These are phyloP conservation scores for Vespertilio murinus DNA, from an alignment of 2,797 vertebrate genomes.

Conservation along the genomic window DNA sequence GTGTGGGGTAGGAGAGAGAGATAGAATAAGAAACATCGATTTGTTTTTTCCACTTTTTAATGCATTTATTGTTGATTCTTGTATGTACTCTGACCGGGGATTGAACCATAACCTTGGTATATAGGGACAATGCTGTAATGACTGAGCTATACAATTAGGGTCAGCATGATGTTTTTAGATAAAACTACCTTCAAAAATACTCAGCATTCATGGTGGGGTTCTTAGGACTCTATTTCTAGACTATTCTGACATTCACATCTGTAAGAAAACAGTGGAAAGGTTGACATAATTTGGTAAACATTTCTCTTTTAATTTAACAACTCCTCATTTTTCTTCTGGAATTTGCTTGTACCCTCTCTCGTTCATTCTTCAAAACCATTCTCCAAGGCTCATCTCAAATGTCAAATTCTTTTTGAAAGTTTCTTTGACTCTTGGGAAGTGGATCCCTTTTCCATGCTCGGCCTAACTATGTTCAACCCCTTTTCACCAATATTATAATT, in stretches of 20 bases:
- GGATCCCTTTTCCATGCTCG: neutral
- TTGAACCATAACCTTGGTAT: neutral
- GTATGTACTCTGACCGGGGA: neutral
- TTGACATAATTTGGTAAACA: neutral
- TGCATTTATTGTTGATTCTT: neutral
- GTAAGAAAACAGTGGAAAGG: neutral
- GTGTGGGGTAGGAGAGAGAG: neutral
- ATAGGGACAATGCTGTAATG: no score
- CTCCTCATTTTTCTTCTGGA: neutral
- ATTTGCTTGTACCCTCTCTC: neutral
- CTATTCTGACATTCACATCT: neutral
- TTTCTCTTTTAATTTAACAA: neutral
- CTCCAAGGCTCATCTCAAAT: neutral
- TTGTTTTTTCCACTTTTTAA: neutral
- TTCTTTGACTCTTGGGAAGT: neutral
- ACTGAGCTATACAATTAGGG: neutral
- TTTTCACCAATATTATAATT: neutral
- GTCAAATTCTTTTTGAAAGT: neutral
- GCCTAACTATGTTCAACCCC: neutral
- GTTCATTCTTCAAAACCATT: neutral
- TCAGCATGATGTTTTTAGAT: neutral
- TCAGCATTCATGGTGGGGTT: neutral
- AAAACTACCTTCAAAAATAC: neutral
- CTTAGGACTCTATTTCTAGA: neutral
- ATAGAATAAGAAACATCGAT: neutral